These are phyloP conservation scores for Halichoerus grypus DNA, from an alignment of 2,113 vertebrate genomes.

Conservation along the genomic window DNA sequence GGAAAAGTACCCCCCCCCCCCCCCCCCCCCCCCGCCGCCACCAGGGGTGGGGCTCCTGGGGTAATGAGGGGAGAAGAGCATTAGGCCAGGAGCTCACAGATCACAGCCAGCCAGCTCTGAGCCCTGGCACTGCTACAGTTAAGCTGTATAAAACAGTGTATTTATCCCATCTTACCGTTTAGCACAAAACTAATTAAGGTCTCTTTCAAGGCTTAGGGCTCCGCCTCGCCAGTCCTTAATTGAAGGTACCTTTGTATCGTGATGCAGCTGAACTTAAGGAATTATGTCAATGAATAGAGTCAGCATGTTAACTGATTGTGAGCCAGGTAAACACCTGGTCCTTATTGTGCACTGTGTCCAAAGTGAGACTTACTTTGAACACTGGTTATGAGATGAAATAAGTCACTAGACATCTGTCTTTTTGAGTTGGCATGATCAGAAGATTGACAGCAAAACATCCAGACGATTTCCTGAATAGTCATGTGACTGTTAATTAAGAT, in stretches of 20 bases:
- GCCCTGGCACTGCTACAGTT: background rate
- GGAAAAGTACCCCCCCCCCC: background rate
- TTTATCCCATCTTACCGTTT: background rate
- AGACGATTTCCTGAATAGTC: background rate
- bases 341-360: background rate
- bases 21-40: accelerated
- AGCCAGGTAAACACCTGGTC: background rate
- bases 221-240: constrained; percentile 4
- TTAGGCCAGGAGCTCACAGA: background rate
- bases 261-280: constrained; percentile 8
- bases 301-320: background rate
- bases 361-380: background rate
- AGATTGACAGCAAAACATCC: background rate
- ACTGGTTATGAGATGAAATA: background rate
- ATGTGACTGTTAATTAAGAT: background rate
- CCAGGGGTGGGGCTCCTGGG: no score
- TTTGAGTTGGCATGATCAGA: background rate
- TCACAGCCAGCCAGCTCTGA: background rate
- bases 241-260: constrained; percentile 57
- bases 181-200: constrained; percentile 51
- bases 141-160: background rate
- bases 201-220: constrained; percentile 14
- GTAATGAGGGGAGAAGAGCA: background rate
- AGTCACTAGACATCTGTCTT: background rate
- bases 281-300: constrained; percentile 41